Evolutionary conservation across 2,888 invertebrate species (phyloP).

Genomic region (Erpobdella octoculata): DNA sequence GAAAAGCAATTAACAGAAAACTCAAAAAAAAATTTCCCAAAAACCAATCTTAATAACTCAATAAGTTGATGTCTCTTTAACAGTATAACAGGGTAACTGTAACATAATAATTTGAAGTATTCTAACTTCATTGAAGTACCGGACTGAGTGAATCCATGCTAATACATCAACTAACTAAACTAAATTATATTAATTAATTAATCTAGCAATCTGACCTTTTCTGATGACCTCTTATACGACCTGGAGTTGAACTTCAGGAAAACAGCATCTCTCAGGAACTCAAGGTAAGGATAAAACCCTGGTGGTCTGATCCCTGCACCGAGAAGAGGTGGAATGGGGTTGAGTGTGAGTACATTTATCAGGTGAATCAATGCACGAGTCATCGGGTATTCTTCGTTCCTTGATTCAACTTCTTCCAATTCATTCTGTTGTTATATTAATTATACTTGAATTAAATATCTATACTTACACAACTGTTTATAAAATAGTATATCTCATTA

Average conservation of each 20-base stretch:
- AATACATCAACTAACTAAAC: not conserved
- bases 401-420: slow-evolving; percentile 81
- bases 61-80: no score
- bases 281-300: slow-evolving; percentile 80
- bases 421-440: slow-evolving; percentile 67
- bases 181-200: not conserved
- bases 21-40: no score
- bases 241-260: slow-evolving; percentile 71
- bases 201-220: slow-evolving; percentile 56
- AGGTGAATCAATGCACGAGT: slow-evolving; percentile 73
- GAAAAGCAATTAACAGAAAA: no score
- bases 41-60: no score
- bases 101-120: no score
- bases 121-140: no score
- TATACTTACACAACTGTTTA: no score
- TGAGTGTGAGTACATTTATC: slow-evolving; percentile 63
- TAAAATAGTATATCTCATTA: no score
- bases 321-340: slow-evolving; percentile 53
- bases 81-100: no score
- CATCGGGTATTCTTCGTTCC: slow-evolving; percentile 80
- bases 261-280: slow-evolving; percentile 70
- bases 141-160: not conserved
- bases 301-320: slow-evolving; percentile 63
- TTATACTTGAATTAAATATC: no score
- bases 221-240: slow-evolving; percentile 70